phyloP scores from a whole-genome alignment of 1,140 invertebrate genomes.

The Telenomus remus region DNA sequence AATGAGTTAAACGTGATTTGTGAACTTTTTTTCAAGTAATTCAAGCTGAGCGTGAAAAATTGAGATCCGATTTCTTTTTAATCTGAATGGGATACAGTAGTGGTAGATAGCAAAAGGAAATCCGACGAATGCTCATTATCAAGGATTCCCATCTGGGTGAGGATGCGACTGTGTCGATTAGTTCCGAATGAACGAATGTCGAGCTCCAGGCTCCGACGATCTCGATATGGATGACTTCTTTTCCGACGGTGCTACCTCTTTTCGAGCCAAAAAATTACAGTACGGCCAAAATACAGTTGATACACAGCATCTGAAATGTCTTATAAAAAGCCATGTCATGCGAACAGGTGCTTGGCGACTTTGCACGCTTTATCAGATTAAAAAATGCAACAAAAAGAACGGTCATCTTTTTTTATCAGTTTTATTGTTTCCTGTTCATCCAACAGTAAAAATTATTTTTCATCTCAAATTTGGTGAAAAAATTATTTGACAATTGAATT shows the following conservation, averaged over 20 bases:
- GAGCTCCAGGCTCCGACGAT: slow-evolving; percentile 50
- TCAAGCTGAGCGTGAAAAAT: slow-evolving; percentile 22
- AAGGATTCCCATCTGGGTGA: slow-evolving; percentile 50
- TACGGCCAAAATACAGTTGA: slow-evolving; percentile 28
- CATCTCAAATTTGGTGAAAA: too few relatives aligned
- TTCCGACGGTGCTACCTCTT: slow-evolving; percentile 35
- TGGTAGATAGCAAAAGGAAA: slow-evolving; percentile 47
- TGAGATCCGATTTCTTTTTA: slow-evolving; percentile 40
- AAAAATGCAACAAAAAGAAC: too few relatives aligned
- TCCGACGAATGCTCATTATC: slow-evolving; percentile 54
- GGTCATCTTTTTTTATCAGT: too few relatives aligned
- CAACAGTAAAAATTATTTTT: too few relatives aligned
- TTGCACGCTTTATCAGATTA: slow-evolving; percentile 2
- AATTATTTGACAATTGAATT: too few relatives aligned
- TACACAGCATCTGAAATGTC: slow-evolving; percentile 28
- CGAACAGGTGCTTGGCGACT: slow-evolving; percentile 24
- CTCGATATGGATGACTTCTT: slow-evolving; percentile 61
- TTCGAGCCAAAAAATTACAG: slow-evolving; percentile 50
- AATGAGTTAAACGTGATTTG: too few relatives aligned
- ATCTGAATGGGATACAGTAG: slow-evolving; percentile 32
- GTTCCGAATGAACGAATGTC: slow-evolving; percentile 57
- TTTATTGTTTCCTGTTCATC: too few relatives aligned
- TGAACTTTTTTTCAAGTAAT: too few relatives aligned
- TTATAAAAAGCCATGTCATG: slow-evolving; percentile 26
- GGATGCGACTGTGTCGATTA: slow-evolving; percentile 55